Percentiles rank a stretch among this genome's conserved stretches.
Conservation (phyloP, 2,888 invertebrate species). For the Clusia tigrina region DNA sequence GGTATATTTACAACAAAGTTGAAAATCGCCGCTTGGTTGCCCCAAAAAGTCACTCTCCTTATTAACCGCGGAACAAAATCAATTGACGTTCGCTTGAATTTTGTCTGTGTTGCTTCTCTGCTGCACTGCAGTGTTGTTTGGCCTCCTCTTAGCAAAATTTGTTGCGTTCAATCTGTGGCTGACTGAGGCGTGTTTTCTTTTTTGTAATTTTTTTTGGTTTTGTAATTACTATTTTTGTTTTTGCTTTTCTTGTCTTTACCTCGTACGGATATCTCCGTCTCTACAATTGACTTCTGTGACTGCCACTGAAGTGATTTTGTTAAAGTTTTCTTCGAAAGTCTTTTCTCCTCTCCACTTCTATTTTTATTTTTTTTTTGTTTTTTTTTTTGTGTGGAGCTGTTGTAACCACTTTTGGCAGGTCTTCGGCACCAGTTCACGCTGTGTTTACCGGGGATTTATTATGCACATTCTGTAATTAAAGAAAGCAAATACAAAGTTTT, state of each 20-base stretch:
- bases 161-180: too few relatives aligned
- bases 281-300: neutral
- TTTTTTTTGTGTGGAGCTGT: neutral
- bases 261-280: neutral
- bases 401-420: too few relatives aligned
- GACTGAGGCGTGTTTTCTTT: too few relatives aligned
- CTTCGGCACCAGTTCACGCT: neutral
- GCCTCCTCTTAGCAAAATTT: too few relatives aligned
- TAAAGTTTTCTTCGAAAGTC: too few relatives aligned
- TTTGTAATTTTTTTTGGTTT: neutral
- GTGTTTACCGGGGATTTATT: neutral
- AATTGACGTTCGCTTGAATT: too few relatives aligned
- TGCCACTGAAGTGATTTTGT: neutral
- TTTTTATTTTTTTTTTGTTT: constrained; percentile 10
- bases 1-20: constrained; percentile 28
- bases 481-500: neutral
- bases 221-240: constrained; percentile 9
- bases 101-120: too few relatives aligned
- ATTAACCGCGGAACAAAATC: too few relatives aligned
- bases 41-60: too few relatives aligned
- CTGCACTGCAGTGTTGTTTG: too few relatives aligned
- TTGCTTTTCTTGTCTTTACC: neutral
- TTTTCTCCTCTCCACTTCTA: too few relatives aligned
- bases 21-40: too few relatives aligned
- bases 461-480: neutral